Percentiles rank a stretch among this genome's conserved stretches.
Evolutionary conservation across 1,140 invertebrate species (phyloP).

Genomic region (Mamestra configurata): DNA sequence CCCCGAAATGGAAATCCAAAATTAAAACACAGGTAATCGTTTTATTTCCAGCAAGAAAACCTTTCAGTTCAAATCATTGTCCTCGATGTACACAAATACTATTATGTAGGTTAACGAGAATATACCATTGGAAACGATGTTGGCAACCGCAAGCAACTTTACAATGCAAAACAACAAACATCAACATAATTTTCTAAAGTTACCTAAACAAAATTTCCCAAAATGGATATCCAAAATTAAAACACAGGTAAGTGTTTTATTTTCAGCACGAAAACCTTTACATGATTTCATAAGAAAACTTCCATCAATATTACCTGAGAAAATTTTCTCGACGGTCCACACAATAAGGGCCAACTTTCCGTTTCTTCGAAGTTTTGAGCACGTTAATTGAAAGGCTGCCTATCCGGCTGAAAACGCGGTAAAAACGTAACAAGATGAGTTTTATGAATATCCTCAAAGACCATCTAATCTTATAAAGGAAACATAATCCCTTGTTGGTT

Average conservation of each 20-base stretch:
- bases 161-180: too few relatives aligned
- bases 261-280: neutral
- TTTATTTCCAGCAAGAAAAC: too few relatives aligned
- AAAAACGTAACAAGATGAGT: slow-evolving; percentile 53
- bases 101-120: too few relatives aligned
- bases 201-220: too few relatives aligned
- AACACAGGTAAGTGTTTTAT: neutral
- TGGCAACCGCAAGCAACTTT: too few relatives aligned
- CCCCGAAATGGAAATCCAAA: too few relatives aligned
- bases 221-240: too few relatives aligned
- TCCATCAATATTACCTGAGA: neutral
- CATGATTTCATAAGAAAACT: neutral
- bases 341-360: slow-evolving; percentile 1
- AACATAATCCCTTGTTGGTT: slow-evolving; percentile 50
- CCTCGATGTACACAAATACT: too few relatives aligned
- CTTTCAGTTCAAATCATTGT: too few relatives aligned
- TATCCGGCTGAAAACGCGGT: slow-evolving; percentile 46
- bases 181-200: too few relatives aligned
- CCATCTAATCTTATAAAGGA: slow-evolving; percentile 49
- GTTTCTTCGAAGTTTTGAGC: slow-evolving; percentile 53
- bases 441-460: slow-evolving; percentile 56
- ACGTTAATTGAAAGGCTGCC: slow-evolving; percentile 58
- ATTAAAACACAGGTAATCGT: too few relatives aligned
- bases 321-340: neutral
- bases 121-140: too few relatives aligned